Evolutionary conservation across 2,113 vertebrate species (phyloP), one percentile per base, ranked within the genome.

Genomic region (Paramisgurnus dabryanus): DNA sequence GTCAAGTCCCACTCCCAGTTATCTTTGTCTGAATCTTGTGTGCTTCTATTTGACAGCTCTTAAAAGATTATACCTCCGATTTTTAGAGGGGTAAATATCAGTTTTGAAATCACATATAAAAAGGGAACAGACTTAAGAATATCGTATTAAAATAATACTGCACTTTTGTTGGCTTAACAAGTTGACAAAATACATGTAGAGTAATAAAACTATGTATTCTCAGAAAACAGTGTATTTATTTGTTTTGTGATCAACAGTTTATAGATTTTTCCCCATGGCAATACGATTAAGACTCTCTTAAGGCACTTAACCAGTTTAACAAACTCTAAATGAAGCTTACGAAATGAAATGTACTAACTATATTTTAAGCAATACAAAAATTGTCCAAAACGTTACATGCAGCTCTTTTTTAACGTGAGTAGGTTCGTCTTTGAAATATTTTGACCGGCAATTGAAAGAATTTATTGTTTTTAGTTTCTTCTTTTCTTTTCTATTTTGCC

Each of bases 121-220:
- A 2, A 40, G 40, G 65, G 60, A n/a, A 70, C 4, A 63, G 41
- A 43, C 17, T 40, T 61, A 13, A 39, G 72, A 61, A 75, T 27
- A 75, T 7, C 18, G 7, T 63, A 47, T 34, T 63, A 75, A 40
- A 73, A 73, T 75, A 80, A 65, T 63, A 83, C 81, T 80, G 84
- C 84, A 85, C 84, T 80, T 85, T 80, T 78, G 79, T 43, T 83
- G 70, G 15, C 73, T 66, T 43, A 43, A 22, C 49, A 67, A 47
- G 72, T 63, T 34, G 58, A 63, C 7, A 49, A 49, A 63, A 55
- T 17, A 72, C 68, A 80, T 80, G 78, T 80, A 80, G 58, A 80
- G 60, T 53, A 80, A 80, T 80, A 65, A 80, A 80, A 70, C 49
- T 7, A 72, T 80, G 58, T 80, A 80, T 80, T 80, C 78, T 72